Base-by-base conservation (phyloP, 2,888 invertebrate genomes). In the Phyto melanocephala region DNA sequence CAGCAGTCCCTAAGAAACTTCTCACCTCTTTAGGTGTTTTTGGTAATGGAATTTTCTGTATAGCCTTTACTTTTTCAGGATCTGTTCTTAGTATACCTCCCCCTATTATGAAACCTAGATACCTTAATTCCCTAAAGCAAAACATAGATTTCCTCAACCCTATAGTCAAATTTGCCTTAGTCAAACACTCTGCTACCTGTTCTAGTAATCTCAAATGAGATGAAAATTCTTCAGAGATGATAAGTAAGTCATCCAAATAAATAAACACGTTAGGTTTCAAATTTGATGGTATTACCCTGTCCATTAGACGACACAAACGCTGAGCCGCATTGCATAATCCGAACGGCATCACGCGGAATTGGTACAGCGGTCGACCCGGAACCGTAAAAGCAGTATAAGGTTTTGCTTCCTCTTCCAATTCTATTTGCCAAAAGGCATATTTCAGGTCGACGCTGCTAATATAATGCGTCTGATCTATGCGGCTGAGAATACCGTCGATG, bases 221-320 rank as follows among this genome's bases (percentile, higher is more conserved):
- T 1, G 70, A n/a, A 40, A 84, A 83, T 8, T 81, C 67, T 6
- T 56, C 42, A 0, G 81, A 67, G 13, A 84, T 80, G 0, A 81
- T 62, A 0, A 81, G 52, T 8, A 83, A 42, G 15, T 76, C 79
- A 54, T 80, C 81, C 1, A 83, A 47, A 28, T 81, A 77, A 0
- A 74, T 24, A 28, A 81, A 77, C 0, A 77, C 80, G 20, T 75
- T 75, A 0, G 37, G 3, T 37, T 72, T 81, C 0, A 77, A 10
- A 6, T 24, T 37, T 75, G 81, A 3, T 1, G 75, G 70, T 2
- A 80, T 71, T 0, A 75, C 71, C 22, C 45, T 75, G 24, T 72
- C 71, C 74, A 87, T 80, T 10, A 87, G 60, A 0, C 85, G 71
- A 63, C 86, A 86, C 15, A 84, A 37, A 1, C 79, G 42, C 20